A percentile compares a stretch with the other conserved stretches of the same genome.
Conservation (phyloP, 2,113 vertebrate genomes). For the Lamprologus speciosus region DNA sequence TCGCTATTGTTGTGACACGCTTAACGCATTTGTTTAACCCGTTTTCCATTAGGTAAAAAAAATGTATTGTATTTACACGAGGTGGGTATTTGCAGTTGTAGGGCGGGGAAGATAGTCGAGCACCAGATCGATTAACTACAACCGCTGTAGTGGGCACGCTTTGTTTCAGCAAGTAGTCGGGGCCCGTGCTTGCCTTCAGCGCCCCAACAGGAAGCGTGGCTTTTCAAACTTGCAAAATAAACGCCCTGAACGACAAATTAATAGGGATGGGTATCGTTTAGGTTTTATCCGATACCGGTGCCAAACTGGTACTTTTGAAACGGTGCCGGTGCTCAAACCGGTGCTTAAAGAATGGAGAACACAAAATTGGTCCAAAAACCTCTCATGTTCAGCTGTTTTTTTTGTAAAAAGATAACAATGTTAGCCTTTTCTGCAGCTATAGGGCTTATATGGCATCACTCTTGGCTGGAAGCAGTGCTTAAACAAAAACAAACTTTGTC, state of each 20-base stretch:
- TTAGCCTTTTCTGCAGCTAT: no score
- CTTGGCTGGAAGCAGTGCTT: no score
- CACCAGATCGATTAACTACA: neutral
- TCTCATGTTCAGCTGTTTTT: no score
- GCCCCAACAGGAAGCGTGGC: neutral
- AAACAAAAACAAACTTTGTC: no score
- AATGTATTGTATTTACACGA: neutral
- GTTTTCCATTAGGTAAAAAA: neutral
- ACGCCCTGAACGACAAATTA: neutral
- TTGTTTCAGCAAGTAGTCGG: slow-evolving; percentile 38
- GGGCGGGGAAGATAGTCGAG: neutral
- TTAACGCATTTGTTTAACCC: neutral
- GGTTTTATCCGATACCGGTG: no score
- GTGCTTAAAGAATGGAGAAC: no score
- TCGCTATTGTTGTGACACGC: neutral
- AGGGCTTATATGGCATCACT: no score
- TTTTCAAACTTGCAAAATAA: neutral
- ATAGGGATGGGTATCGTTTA: no score
- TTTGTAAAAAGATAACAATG: no score
- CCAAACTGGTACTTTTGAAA: no score
- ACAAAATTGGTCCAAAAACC: no score
- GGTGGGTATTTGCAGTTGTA: neutral
- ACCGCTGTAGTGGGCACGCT: neutral
- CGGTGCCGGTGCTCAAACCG: no score
- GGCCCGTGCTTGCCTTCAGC: neutral